phyloP scores from a whole-genome alignment of 2,888 invertebrate genomes.

The Euzophera pinguis region DNA sequence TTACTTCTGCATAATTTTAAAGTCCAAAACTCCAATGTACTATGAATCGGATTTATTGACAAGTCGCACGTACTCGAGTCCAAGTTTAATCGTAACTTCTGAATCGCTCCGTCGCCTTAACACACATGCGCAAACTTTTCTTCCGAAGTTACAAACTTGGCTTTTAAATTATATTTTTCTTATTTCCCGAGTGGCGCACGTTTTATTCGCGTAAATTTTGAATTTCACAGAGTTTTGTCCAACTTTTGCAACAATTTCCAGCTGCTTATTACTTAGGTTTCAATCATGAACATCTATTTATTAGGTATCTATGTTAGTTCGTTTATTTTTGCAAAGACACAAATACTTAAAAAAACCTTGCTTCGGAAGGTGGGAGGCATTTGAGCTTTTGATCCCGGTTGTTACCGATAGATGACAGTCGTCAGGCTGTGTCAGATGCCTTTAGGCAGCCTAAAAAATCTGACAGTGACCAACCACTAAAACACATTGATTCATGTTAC shows the following conservation, averaged over 20 bases:
- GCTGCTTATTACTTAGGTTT: background rate
- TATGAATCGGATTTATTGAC: background rate
- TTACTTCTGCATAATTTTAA: no score
- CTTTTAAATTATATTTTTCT: conserved; percentile 3
- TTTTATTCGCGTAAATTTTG: background rate
- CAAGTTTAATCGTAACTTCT: conserved; percentile 4
- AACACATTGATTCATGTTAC: no score
- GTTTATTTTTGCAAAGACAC: no score
- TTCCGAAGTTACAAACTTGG: background rate
- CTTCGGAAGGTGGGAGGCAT: no score
- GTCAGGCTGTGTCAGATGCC: no score
- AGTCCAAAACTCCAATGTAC: conserved; percentile 3
- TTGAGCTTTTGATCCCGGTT: no score
- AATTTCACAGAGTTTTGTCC: background rate
- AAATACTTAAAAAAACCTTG: no score
- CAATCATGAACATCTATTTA: no score
- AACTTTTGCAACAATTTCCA: background rate
- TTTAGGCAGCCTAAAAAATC: no score
- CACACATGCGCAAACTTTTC: conserved; percentile 6
- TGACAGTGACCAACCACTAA: no score
- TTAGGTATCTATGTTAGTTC: no score
- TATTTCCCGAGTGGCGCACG: background rate
- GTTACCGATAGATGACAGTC: no score
- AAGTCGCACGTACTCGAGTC: background rate
- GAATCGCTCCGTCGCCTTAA: background rate